Evolutionary conservation across 2,797 vertebrate species (phyloP).

Genomic region (Mastacembelus armatus): DNA sequence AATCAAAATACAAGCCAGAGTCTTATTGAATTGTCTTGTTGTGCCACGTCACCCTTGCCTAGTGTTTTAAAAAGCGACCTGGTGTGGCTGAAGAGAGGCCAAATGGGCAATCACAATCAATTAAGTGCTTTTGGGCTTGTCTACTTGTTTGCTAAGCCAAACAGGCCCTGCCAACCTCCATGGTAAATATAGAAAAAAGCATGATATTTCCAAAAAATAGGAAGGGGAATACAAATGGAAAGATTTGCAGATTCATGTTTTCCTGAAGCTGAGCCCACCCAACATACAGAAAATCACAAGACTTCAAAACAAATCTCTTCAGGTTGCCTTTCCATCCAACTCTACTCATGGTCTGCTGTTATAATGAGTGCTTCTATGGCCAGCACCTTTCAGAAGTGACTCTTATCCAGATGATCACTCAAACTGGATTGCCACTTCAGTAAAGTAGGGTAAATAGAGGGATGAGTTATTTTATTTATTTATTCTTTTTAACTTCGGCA

Average conservation of each 20-base stretch:
- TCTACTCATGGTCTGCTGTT: constrained; percentile 30
- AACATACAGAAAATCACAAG: constrained; percentile 30
- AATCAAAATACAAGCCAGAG: constrained; percentile 44
- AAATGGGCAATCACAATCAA: constrained; percentile 68
- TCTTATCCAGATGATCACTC: constrained; percentile 62
- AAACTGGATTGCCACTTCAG: constrained; percentile 62
- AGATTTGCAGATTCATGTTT: constrained; percentile 25
- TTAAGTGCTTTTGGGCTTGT: constrained; percentile 47
- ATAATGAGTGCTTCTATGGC: constrained; percentile 48
- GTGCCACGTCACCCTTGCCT: constrained; percentile 5
- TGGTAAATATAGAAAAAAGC: constrained; percentile 43
- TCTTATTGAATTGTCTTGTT: constrained; percentile 55
- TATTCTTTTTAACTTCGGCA: constrained; percentile 21
- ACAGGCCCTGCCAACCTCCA: neutral
- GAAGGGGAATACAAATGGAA: constrained; percentile 4
- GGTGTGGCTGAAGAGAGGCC: constrained; percentile 37
- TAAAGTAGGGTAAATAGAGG: constrained; percentile 42
- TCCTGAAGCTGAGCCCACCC: neutral
- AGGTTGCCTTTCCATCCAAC: constrained; percentile 36
- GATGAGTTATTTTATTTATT: constrained; percentile 17
- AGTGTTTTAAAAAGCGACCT: constrained; percentile 46
- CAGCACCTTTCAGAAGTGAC: constrained; percentile 60
- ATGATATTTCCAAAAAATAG: constrained; percentile 23
- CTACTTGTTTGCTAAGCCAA: constrained; percentile 45
- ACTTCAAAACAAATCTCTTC: constrained; percentile 60